phyloP scores from a whole-genome alignment of 2,888 invertebrate species.

The Drosophila suboccidentalis region DNA sequence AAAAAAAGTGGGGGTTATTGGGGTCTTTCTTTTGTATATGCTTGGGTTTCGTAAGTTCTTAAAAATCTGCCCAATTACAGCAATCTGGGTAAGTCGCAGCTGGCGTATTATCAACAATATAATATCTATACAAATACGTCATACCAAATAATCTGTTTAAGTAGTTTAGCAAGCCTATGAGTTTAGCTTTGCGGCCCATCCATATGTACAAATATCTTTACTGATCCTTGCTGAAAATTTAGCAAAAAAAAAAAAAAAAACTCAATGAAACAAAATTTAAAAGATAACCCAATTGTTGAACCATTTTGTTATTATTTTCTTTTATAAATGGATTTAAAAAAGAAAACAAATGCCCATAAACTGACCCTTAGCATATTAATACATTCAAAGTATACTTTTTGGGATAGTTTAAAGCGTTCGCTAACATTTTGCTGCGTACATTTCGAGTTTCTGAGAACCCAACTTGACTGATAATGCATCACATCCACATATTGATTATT shows the following conservation, averaged over 20 bases:
- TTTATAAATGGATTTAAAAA: neutral
- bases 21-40: conserved; percentile 14
- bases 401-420: conserved; percentile 10
- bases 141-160: conserved; percentile 56
- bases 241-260: conserved; percentile 5
- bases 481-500: conserved; percentile 29
- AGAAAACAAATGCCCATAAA: neutral
- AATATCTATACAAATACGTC: conserved; percentile 55
- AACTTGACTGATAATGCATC: conserved; percentile 26
- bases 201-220: conserved; percentile 49
- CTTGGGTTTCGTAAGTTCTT: conserved; percentile 54
- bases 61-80: conserved; percentile 57
- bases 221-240: conserved; percentile 14
- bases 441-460: conserved; percentile 5
- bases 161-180: conserved; percentile 73
- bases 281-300: conserved; percentile 3
- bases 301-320: neutral
- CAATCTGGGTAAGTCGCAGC: conserved; percentile 73
- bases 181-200: conserved; percentile 69
- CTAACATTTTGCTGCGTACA: conserved; percentile 14
- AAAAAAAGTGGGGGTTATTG: conserved; percentile 33
- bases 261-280: conserved; percentile 15
- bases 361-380: neutral
- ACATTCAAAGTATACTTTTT: conserved; percentile 2
- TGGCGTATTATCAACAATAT: conserved; percentile 53